Base-by-base conservation (phyloP, 2,113 vertebrate species). In the Phodopus roborovskii region DNA sequence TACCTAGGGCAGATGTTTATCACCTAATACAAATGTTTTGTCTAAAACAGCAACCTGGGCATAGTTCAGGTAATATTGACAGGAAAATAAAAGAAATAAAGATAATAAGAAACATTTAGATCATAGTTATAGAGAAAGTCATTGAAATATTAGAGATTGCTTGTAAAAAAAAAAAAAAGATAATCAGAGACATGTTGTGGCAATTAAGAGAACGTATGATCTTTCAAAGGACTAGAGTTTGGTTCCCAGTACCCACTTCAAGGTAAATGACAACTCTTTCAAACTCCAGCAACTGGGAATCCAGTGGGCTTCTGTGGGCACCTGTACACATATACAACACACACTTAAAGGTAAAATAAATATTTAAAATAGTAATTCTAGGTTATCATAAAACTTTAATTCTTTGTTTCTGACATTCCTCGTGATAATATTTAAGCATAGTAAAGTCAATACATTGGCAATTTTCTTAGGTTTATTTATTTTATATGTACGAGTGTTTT, bases 161-260 rank as follows among this genome's bases (percentile, higher is more conserved):
- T 78, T 68, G 22, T 84, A 58, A 87, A 87, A 92, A 85, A 58
- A 87, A 87, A 92, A 85, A 66, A 68, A 68, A 26, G 3, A 42
- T 71, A 58, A 68, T 33, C 87, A 62, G 33, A 74, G 20, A 42
- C 11, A 74, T 74, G 73, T 20, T n/a, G n/a, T 42, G n/a, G n/a
- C 20, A 24, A 24, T 73, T n/a, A 74, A 74, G 73, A 74, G 73
- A 17, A 74, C 39, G 1, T 56, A 33, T 81, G 10, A 19, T 53
- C 53, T 81, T 58, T 12, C 33, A n/a, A 56, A n/a, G 24, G 42
- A 77, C 74, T 26, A 30, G 22, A 74, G 53, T 56, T 15, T 13
- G 13, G 13, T 56, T 56, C 53, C 13, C 53, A 56, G 77, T 24
- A 50, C 5, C 75, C 75, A 77, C 26, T 12, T 77, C 16, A 0